Evolutionary conservation across 2,113 vertebrate genomes (phyloP), one percentile per base, ranked within the genome.

Genomic region (Rhinolophus sinicus): DNA sequence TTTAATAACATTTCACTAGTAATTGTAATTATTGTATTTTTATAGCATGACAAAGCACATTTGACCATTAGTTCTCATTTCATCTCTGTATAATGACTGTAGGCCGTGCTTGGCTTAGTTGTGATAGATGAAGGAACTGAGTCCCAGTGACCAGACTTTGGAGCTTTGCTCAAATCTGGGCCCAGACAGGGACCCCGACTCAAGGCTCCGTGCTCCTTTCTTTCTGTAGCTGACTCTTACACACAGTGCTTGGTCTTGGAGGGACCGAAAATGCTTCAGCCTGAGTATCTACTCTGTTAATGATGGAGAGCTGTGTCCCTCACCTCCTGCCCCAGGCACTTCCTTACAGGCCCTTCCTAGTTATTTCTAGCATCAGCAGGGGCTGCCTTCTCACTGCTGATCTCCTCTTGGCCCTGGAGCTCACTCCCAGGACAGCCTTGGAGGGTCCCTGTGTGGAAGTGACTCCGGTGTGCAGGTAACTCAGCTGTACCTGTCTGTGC

Each of bases 11-110:
- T 90, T 85, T 87, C 77, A 60, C 15, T 95, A 70, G 16, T 95
- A 70, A 73, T 89, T 88, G 33, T 33, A 64, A 24, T 58, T 21
- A 52, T 14, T 84, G 30, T 54, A n/a, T 65, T 52, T 97, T 90
- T 86, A 58, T 81, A 82, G 72, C 1, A 19, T 86, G 1, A 15
- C 80, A 69, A 26, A 75, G 26, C 52, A 58, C 18, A 4, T 84
- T 92, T 83, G 52, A 28, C 19, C 70, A 0, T 54, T 24, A 80
- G 62, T 81, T 97, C 24, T 98, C 26, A 58, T 73, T 96, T 96
- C 24, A 69, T 93, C 8, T 50, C 92, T 73, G 47, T 96, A 50
- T 93, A 87, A 77, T 82, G 35, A 84, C 40, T 93, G 2, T 3
- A 73, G 26, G 33, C 89, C 69, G 69, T 58, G 30, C 22, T 50